Evolutionary conservation across 2,888 invertebrate species (phyloP).

Genomic region (Pyrrhosoma nymphula): DNA sequence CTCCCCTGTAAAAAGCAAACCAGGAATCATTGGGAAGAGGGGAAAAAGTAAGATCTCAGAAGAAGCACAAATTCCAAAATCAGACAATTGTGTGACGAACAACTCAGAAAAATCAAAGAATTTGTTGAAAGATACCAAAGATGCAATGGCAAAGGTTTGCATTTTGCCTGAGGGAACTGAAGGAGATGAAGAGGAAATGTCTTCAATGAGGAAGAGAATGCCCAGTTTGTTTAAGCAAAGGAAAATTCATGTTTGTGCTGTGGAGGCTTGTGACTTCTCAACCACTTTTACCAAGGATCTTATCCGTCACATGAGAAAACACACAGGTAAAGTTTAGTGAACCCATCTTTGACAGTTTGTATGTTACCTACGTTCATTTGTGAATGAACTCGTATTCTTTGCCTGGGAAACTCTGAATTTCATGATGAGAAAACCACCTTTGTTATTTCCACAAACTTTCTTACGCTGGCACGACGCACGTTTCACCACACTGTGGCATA

Average conservation of each 20-base stretch:
- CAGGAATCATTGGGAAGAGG: neutral
- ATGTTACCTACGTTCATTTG: no score
- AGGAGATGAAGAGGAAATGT: slow-evolving; percentile 43
- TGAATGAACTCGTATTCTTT: no score
- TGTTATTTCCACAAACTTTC: no score
- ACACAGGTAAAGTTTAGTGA: slow-evolving; percentile 75
- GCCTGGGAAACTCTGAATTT: no score
- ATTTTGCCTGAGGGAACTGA: neutral
- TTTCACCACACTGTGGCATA: no score
- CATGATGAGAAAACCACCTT: no score
- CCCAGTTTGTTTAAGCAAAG: slow-evolving; percentile 60
- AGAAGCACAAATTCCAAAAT: neutral
- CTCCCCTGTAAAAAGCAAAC: slow-evolving; percentile 13
- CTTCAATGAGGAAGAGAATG: slow-evolving; percentile 43
- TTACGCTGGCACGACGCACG: no score
- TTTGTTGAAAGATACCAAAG: neutral
- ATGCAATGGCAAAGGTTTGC: neutral
- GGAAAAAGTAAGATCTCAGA: neutral
- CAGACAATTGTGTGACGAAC: neutral
- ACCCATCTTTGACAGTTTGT: no score
- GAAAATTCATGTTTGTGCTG: slow-evolving; percentile 73
- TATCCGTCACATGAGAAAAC: slow-evolving; percentile 77
- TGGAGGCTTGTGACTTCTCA: slow-evolving; percentile 74
- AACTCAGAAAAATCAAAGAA: neutral
- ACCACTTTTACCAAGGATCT: slow-evolving; percentile 75